These are phyloP conservation scores for Heteronetta atricapilla DNA, from an alignment of 2,113 vertebrate species.

Conservation along the genomic window DNA sequence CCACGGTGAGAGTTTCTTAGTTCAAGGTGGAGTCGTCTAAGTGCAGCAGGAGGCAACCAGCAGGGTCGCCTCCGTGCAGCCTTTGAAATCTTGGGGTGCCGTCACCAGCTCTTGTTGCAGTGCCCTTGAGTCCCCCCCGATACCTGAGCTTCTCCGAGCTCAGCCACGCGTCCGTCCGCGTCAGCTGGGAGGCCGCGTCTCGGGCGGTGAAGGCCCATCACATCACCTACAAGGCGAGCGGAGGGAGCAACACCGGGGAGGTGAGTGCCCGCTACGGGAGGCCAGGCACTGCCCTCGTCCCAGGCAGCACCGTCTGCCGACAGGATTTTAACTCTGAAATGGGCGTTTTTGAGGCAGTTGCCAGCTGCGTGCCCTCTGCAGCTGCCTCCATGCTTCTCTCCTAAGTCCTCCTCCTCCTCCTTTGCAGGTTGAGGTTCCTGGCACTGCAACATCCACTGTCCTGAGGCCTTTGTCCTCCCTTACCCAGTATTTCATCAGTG, in stretches of 20 bases:
- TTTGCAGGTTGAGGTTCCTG: constrained; percentile 83
- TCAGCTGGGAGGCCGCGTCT: constrained; percentile 81
- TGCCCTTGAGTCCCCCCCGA: constrained; percentile 72
- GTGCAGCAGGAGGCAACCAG: background rate
- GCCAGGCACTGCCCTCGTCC: rapidly evolving
- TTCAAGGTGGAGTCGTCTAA: background rate
- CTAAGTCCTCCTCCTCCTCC: background rate
- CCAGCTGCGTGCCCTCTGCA: rapidly evolving
- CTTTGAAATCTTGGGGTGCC: background rate
- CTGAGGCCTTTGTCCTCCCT: constrained; percentile 87
- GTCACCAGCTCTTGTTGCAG: constrained; percentile 68
- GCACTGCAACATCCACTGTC: constrained; percentile 75
- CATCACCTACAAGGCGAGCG: constrained; percentile 82
- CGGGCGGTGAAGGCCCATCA: constrained; percentile 73
- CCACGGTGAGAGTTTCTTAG: rapidly evolving
- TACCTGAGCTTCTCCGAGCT: constrained; percentile 84
- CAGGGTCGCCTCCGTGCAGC: background rate
- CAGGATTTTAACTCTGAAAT: background rate
- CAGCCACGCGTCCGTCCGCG: constrained; percentile 81
- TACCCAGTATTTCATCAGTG: constrained; percentile 85
- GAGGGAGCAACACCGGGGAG: constrained; percentile 84
- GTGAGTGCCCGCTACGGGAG: constrained; percentile 62
- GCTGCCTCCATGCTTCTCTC: background rate
- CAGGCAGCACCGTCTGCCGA: background rate
- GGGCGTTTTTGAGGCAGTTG: background rate